phyloP scores from a whole-genome alignment of 2,797 vertebrate genomes.

The Cheirogaleus major region DNA sequence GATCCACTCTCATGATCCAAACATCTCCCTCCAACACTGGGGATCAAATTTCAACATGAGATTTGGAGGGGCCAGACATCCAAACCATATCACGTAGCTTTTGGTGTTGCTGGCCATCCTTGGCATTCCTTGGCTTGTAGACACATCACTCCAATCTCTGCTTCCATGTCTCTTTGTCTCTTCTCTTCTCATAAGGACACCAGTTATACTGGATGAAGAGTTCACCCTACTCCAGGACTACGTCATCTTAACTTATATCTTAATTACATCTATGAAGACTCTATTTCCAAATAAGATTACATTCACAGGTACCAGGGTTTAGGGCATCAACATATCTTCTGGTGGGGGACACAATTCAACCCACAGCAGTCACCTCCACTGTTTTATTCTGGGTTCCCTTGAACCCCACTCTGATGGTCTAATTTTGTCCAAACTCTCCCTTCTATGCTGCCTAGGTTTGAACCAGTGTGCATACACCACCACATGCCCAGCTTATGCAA shows the following conservation, averaged over 20 bases:
- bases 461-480: constrained; percentile 34
- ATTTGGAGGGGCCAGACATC: no score
- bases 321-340: neutral
- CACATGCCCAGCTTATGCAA: neutral
- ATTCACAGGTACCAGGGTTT: neutral
- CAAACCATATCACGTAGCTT: neutral
- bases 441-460: neutral
- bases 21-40: no score
- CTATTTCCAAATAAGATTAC: neutral
- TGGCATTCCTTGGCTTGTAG: neutral
- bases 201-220: neutral
- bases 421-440: neutral
- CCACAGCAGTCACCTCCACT: fast-evolving
- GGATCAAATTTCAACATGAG: no score
- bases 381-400: neutral
- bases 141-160: neutral
- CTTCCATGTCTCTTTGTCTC: neutral
- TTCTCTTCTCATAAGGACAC: neutral
- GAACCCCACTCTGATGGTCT: fast-evolving
- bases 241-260: neutral
- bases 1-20: no score
- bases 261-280: neutral
- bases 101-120: neutral
- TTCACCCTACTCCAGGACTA: neutral
- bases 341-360: neutral